Percentiles rank a stretch among this genome's conserved stretches.
These are phyloP conservation scores for Tinamus guttatus DNA, from an alignment of 2,113 vertebrate genomes.

Conservation along the genomic window DNA sequence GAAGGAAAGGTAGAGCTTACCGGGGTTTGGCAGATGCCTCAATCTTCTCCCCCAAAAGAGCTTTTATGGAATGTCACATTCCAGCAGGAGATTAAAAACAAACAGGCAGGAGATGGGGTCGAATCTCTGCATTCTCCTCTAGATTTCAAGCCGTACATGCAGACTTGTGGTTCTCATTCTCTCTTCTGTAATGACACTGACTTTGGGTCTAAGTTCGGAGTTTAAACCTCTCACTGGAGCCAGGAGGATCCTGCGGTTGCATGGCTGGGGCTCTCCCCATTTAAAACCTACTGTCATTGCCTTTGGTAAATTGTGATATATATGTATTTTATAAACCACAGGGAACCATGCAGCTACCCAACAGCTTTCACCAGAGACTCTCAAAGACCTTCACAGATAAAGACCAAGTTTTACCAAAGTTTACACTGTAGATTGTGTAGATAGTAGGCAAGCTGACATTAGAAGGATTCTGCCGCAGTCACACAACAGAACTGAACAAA, in stretches of 20 bases:
- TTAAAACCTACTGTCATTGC: not conserved
- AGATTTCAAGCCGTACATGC: not conserved
- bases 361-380: not conserved
- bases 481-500: not conserved
- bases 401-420: not conserved
- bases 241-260: not conserved
- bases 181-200: rapidly evolving
- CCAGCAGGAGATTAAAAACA: not conserved
- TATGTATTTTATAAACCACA: not conserved
- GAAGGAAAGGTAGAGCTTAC: not conserved
- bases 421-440: not conserved
- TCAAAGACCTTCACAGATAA: not conserved
- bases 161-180: not conserved
- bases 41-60: not conserved
- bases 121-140: not conserved
- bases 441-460: not conserved
- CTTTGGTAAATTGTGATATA: not conserved
- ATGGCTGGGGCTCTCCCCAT: not conserved
- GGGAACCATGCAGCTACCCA: not conserved
- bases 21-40: not conserved
- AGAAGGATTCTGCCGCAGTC: not conserved
- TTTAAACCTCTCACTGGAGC: not conserved
- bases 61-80: not conserved
- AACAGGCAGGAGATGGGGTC: not conserved
- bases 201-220: not conserved